Percentiles rank a stretch among this genome's conserved stretches.
Evolutionary conservation across 2,113 vertebrate species (phyloP).

Genomic region (Podiceps cristatus): DNA sequence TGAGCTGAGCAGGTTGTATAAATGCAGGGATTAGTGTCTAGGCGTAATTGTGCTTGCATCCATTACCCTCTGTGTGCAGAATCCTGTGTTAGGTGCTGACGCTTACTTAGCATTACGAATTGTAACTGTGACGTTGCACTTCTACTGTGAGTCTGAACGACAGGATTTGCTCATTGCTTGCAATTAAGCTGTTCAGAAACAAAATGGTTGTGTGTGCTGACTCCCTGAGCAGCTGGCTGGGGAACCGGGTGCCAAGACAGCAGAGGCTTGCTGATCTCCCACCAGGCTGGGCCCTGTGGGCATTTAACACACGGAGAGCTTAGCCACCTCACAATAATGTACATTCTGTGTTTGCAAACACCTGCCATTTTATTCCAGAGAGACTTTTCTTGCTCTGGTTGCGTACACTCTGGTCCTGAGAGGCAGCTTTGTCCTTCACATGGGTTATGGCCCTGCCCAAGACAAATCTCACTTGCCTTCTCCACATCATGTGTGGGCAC

Average conservation of each 20-base stretch:
- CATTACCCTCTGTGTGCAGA: rapidly evolving
- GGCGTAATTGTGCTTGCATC: not conserved
- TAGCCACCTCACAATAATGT: not conserved
- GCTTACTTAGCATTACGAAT: not conserved
- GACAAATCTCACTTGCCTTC: not conserved
- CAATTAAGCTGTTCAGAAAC: not conserved
- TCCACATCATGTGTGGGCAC: rapidly evolving
- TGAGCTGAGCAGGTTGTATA: not conserved
- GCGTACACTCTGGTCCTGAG: not conserved
- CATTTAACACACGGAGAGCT: rapidly evolving
- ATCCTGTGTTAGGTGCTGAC: rapidly evolving
- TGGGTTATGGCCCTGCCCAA: not conserved
- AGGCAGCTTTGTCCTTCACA: not conserved
- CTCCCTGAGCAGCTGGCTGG: not conserved
- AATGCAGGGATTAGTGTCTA: too few species aligned
- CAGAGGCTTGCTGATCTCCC: not conserved
- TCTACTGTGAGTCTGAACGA: not conserved
- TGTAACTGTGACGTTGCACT: rapidly evolving
- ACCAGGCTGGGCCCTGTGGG: not conserved
- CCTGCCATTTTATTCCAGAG: not conserved
- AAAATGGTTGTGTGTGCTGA: not conserved
- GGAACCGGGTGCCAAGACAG: rapidly evolving
- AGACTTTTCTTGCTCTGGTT: not conserved
- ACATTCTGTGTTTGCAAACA: not conserved
- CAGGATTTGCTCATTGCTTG: not conserved